These are phyloP conservation scores for Miniopterus natalensis DNA, from an alignment of 2,113 vertebrate genomes.

Conservation along the genomic window DNA sequence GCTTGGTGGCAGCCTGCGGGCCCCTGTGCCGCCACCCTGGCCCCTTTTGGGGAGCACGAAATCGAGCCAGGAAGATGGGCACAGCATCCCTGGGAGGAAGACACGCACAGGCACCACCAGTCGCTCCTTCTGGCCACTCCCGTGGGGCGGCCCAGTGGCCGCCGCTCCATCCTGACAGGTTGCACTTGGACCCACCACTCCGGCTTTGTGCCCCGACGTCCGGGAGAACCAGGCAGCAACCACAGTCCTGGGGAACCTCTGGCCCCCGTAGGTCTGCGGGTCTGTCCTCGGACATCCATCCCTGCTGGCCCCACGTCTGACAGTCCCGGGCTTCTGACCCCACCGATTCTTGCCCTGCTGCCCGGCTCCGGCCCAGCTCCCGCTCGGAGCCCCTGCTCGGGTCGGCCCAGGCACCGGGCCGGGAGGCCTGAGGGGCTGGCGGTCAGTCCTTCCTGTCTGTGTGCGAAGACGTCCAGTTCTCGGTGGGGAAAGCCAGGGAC, in stretches of 20 bases:
- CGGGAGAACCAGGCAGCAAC: not conserved
- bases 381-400: not conserved
- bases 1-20: rapidly evolving
- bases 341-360: rapidly evolving
- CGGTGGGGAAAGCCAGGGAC: not conserved
- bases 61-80: not conserved
- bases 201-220: not conserved
- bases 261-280: rapidly evolving
- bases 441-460: not conserved
- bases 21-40: rapidly evolving
- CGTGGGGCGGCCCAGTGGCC: rapidly evolving
- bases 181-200: not conserved
- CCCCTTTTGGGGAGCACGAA: rapidly evolving
- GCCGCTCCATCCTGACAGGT: not conserved
- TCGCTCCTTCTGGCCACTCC: too few relatives aligned
- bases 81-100: rapidly evolving
- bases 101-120: rapidly evolving
- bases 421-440: rapidly evolving
- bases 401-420: rapidly evolving
- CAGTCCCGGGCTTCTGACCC: not conserved
- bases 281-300: not conserved
- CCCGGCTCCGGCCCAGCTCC: not conserved
- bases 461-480: not conserved
- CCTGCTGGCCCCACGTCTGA: not conserved
- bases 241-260: not conserved